Conservation (phyloP, 2,888 invertebrate species). For the Pycnomerus fuliginosus region DNA sequence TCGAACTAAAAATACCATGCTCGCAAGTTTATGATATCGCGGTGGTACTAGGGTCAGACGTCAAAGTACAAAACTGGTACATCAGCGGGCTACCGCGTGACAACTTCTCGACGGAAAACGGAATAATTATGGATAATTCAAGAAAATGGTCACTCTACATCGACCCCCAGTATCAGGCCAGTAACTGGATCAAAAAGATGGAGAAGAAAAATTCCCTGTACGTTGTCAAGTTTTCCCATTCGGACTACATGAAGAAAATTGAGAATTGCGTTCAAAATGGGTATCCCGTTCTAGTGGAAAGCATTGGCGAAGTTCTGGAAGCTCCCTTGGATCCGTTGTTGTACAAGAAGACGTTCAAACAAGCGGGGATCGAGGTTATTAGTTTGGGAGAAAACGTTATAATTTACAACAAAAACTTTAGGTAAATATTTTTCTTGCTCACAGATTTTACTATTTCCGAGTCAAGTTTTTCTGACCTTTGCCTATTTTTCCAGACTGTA, state of each 20-base stretch:
- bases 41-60: conserved; percentile 77
- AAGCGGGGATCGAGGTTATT: conserved; percentile 73
- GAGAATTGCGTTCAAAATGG: conserved; percentile 76
- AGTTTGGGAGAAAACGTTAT: conserved; percentile 76
- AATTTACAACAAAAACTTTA: conserved; percentile 73
- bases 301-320: conserved; percentile 75
- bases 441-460: too few species aligned
- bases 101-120: conserved; percentile 81
- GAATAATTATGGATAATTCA: conserved; percentile 77
- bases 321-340: conserved; percentile 77
- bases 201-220: conserved; percentile 71
- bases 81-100: conserved; percentile 79
- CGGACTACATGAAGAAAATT: conserved; percentile 73
- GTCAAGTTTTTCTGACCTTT: background rate
- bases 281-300: conserved; percentile 75
- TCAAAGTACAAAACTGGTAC: conserved; percentile 85
- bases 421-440: conserved; percentile 34
- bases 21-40: conserved; percentile 72
- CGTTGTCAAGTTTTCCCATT: conserved; percentile 72
- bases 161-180: conserved; percentile 84
- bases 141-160: conserved; percentile 78
- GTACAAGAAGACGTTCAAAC: conserved; percentile 70
- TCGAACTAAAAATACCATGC: conserved; percentile 72
- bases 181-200: conserved; percentile 83
- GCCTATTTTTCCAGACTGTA: conserved; percentile 55